Base-by-base conservation (phyloP, 1,140 invertebrate genomes). In the Atopsyche davidsoni region DNA sequence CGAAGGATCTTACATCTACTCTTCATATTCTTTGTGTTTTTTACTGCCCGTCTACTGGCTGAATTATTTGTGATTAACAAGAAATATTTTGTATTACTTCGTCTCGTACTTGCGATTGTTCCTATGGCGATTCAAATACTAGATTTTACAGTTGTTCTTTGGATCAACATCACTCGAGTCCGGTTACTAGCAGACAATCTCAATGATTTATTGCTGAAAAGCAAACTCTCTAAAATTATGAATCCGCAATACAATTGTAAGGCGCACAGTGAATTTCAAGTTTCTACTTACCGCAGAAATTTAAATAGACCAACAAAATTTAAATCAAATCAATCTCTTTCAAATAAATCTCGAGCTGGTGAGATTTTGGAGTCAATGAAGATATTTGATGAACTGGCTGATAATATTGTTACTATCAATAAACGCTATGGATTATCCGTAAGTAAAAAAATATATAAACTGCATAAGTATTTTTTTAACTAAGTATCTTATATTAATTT, bases 361-460 rank as follows among this genome's bases (percentile, higher is more conserved):
- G 7, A 38, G 16, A 36, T 56, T 34, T 34, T 57, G 13, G 35
- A 36, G 13, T 28, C 45, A 2, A 52, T 53, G 45, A 53, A 49
- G 19, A 43, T 52, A 18, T 57, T 52, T 40, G 50, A 57, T 34
- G n/a, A 35, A 35, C 47, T 57, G n/a, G 50, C 55, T 25, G 50
- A 57, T 14, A 57, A 57, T 22, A 40, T 57, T 28, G n/a, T 45
- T 32, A 53, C 50, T 19, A 39, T 57, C 13, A 57, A 57, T 23
- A 36, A 39, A n/a, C n/a, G n/a, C n/a, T n/a, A n/a, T n/a, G n/a
- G n/a, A n/a, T n/a, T n/a, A n/a, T n/a, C n/a, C n/a, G n/a, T n/a
- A n/a, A n/a, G 28, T 21, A n/a, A 35, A 9, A 28, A 22, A n/a
- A n/a, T n/a, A n/a, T n/a, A n/a, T n/a, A n/a, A n/a, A n/a, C n/a